These are phyloP conservation scores for Corella eumyota DNA, from an alignment of 23 tunicate genomes.

Conservation along the genomic window DNA sequence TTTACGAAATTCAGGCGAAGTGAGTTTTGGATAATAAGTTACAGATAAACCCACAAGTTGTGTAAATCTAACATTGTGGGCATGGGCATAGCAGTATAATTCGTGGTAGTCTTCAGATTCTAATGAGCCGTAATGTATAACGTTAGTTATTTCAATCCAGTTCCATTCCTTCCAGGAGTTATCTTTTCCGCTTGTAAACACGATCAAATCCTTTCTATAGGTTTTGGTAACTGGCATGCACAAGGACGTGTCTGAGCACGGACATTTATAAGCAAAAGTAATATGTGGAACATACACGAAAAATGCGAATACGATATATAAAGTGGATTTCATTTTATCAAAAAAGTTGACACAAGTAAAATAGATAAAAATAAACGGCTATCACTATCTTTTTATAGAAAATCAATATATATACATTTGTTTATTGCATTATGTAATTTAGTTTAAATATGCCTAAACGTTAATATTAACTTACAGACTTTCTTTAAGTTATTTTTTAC, in stretches of 20 bases:
- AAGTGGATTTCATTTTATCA: no score
- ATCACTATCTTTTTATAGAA: no score
- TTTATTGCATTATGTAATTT: no score
- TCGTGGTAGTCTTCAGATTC: slow-evolving; percentile 11
- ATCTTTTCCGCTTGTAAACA: slow-evolving; percentile 16
- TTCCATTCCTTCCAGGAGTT: slow-evolving; percentile 31
- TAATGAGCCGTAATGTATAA: slow-evolving; percentile 7
- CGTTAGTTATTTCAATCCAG: slow-evolving; percentile 63
- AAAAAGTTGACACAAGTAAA: no score
- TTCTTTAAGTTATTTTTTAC: no score
- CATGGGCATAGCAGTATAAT: slow-evolving; percentile 62
- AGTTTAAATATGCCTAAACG: no score
- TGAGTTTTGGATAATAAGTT: slow-evolving; percentile 8
- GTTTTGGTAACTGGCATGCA: slow-evolving; percentile 42
- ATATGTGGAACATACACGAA: no score
- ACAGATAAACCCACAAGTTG: slow-evolving; percentile 19
- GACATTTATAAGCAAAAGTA: no score
- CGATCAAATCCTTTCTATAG: slow-evolving; percentile 41
- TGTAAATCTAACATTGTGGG: slow-evolving; percentile 38
- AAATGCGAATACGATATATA: no score
- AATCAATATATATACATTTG: no score
- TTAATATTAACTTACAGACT: no score
- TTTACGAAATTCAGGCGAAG: slow-evolving; percentile 1
- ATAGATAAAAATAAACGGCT: no score
- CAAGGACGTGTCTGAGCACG: slow-evolving; percentile 22